phyloP scores from a whole-genome alignment of 2,113 vertebrate species.

The Sylvilagus bachmani region DNA sequence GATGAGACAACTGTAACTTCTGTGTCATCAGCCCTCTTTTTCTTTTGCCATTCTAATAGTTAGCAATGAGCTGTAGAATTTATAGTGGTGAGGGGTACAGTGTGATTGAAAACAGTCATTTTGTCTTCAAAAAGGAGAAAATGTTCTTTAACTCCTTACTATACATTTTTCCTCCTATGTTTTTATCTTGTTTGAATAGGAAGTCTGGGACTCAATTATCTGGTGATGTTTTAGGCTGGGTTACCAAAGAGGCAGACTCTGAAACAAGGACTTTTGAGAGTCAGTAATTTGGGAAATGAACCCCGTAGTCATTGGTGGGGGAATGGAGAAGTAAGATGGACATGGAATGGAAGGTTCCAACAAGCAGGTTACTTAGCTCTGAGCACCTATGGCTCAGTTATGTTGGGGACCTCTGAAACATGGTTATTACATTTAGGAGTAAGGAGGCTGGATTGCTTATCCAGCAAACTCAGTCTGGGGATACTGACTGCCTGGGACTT shows the following conservation, averaged over 20 bases:
- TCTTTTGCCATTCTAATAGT: not conserved
- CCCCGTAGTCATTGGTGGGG: not conserved
- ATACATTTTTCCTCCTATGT: not conserved
- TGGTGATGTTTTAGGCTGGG: not conserved
- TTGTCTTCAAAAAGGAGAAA: conserved; percentile 39
- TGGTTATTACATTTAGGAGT: not conserved
- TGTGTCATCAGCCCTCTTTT: not conserved
- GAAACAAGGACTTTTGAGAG: not conserved
- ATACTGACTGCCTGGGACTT: not conserved
- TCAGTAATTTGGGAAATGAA: not conserved
- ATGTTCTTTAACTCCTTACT: conserved; percentile 8
- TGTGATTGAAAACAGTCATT: conserved; percentile 41
- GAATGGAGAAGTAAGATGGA: not conserved
- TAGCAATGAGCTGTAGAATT: conserved; percentile 50
- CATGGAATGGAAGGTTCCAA: not conserved
- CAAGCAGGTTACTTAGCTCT: not conserved
- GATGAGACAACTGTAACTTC: not conserved
- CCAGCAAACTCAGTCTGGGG: not conserved
- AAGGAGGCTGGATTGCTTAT: not conserved
- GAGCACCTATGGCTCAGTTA: not conserved
- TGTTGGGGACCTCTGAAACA: not conserved
- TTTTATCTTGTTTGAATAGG: conserved; percentile 17
- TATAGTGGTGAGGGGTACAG: not conserved
- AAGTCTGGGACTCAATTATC: not conserved
- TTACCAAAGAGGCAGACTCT: not conserved